Percentiles rank a stretch among this genome's conserved stretches.
These are phyloP conservation scores for Eurosta solidaginis DNA, from an alignment of 1,140 invertebrate genomes.

Conservation along the genomic window DNA sequence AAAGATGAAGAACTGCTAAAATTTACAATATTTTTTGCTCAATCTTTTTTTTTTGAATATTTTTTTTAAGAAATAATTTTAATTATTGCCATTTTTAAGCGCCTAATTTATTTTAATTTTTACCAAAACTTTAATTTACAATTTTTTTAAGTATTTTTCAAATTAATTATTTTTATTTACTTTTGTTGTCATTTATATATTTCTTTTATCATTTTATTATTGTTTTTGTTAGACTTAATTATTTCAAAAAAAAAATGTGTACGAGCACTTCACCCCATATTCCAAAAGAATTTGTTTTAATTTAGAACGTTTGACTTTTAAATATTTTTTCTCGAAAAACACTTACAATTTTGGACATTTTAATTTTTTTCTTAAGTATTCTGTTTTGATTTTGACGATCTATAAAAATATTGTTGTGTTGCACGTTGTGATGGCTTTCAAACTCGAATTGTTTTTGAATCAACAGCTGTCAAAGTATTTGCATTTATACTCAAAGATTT, in stretches of 20 bases:
- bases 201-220: too few relatives aligned
- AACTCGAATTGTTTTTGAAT: slow-evolving; percentile 32
- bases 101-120: background rate
- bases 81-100: background rate
- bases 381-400: background rate
- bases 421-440: slow-evolving; percentile 32
- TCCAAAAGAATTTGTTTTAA: too few relatives aligned
- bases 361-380: too few relatives aligned
- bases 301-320: too few relatives aligned
- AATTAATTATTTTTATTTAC: too few relatives aligned
- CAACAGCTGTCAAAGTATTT: slow-evolving; percentile 20
- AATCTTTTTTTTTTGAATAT: background rate
- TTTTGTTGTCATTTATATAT: too few relatives aligned
- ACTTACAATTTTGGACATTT: slow-evolving; percentile 56
- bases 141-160: too few relatives aligned
- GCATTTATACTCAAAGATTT: slow-evolving; percentile 35
- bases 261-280: too few relatives aligned
- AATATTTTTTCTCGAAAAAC: background rate
- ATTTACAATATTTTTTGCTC: background rate
- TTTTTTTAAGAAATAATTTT: background rate
- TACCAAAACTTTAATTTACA: background rate
- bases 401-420: background rate
- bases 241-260: too few relatives aligned
- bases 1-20: background rate
- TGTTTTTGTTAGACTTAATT: too few relatives aligned